Evolutionary conservation across 2,797 vertebrate species (phyloP).

Genomic region (Lycodopsis pacificus): DNA sequence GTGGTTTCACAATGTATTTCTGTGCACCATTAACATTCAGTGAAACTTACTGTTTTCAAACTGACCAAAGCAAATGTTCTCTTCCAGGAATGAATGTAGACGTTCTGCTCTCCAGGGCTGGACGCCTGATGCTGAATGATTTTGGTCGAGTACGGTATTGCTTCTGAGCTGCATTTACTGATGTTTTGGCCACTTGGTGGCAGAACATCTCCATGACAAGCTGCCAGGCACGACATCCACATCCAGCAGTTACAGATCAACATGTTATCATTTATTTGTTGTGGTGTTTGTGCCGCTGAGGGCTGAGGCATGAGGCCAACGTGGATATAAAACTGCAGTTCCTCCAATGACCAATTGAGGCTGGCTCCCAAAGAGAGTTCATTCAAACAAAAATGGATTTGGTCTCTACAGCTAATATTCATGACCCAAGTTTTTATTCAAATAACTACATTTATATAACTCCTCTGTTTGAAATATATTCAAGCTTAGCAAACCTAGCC

Average conservation of each 20-base stretch:
- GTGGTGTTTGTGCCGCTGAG: neutral
- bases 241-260: neutral
- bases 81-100: neutral
- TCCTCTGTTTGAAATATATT: neutral
- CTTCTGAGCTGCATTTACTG: neutral
- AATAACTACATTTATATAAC: neutral
- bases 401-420: neutral
- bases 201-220: neutral
- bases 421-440: neutral
- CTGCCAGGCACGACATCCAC: neutral
- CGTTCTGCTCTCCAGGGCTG: neutral
- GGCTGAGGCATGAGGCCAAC: neutral
- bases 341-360: neutral
- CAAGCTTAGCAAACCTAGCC: neutral
- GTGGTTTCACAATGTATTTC: neutral
- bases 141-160: neutral
- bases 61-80: neutral
- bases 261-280: neutral
- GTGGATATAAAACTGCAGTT: neutral
- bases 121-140: neutral
- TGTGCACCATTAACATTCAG: neutral
- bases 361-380: too few relatives aligned
- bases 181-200: neutral
- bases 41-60: neutral
- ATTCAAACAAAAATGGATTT: neutral